Evolutionary conservation across 2,888 invertebrate species (phyloP).

Genomic region (Pandemis corylana): DNA sequence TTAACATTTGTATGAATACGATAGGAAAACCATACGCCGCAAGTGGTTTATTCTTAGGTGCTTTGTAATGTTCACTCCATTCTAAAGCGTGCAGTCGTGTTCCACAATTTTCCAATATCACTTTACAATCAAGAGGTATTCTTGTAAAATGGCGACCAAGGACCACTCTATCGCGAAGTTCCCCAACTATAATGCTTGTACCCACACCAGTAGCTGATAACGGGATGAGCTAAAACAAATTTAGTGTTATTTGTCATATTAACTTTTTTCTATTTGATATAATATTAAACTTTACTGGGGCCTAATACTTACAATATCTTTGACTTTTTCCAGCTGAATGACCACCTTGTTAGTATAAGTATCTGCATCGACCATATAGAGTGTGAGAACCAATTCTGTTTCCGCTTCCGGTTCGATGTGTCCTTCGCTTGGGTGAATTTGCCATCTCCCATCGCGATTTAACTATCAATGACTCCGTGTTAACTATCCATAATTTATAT

Average conservation of each 20-base stretch:
- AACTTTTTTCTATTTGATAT: not conserved
- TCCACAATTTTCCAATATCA: slow-evolving; percentile 84
- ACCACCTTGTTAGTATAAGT: slow-evolving; percentile 75
- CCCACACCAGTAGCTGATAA: slow-evolving; percentile 87
- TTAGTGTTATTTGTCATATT: not conserved
- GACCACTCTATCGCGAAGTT: slow-evolving; percentile 83
- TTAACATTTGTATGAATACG: not conserved
- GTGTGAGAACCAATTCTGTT: slow-evolving; percentile 61
- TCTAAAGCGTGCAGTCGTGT: slow-evolving; percentile 80
- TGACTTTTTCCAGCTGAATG: slow-evolving; percentile 74
- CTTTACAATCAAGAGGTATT: slow-evolving; percentile 67
- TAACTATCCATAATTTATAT: not conserved
- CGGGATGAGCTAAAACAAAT: slow-evolving; percentile 65
- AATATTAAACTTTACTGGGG: not conserved
- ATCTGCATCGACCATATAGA: slow-evolving; percentile 73
- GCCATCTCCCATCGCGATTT: slow-evolving; percentile 73
- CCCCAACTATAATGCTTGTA: slow-evolving; percentile 87
- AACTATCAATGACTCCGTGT: slow-evolving; percentile 55
- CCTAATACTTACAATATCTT: slow-evolving; percentile 71
- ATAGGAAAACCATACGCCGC: slow-evolving; percentile 59
- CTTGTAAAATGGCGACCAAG: slow-evolving; percentile 88
- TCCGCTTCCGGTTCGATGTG: slow-evolving; percentile 70
- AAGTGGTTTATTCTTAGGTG: slow-evolving; percentile 68
- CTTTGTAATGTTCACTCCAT: slow-evolving; percentile 79
- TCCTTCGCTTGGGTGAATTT: slow-evolving; percentile 70